These are phyloP conservation scores for Euwallacea fornicatus DNA, from an alignment of 1,140 invertebrate genomes.

Conservation along the genomic window DNA sequence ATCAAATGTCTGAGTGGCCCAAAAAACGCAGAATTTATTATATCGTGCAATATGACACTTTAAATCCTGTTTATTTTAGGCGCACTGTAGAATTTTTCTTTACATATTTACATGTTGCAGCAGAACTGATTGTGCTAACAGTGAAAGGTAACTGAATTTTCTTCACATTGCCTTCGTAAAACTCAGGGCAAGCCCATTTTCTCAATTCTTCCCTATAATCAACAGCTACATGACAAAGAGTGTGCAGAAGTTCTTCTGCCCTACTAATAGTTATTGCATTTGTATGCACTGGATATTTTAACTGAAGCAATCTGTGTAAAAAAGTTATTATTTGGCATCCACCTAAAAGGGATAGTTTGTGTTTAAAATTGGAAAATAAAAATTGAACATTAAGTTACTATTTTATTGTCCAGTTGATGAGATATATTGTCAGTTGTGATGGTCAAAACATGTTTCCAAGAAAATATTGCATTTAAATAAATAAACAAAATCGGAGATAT, in stretches of 20 bases:
- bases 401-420: too few relatives aligned
- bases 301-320: slow-evolving; percentile 86
- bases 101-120: slow-evolving; percentile 55
- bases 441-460: too few relatives aligned
- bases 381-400: too few relatives aligned
- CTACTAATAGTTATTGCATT: slow-evolving; percentile 83
- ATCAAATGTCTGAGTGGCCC: too few relatives aligned
- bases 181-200: slow-evolving; percentile 78
- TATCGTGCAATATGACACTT: too few relatives aligned
- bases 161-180: slow-evolving; percentile 82
- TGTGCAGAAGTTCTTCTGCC: slow-evolving; percentile 83
- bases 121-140: slow-evolving; percentile 58
- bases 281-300: slow-evolving; percentile 91
- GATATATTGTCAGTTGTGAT: too few relatives aligned
- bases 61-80: too few relatives aligned
- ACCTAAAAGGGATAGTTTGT: slow-evolving; percentile 53
- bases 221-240: slow-evolving; percentile 74
- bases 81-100: not conserved
- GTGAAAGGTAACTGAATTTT: slow-evolving; percentile 84
- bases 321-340: slow-evolving; percentile 84
- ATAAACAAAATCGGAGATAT: too few relatives aligned
- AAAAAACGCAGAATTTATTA: too few relatives aligned
- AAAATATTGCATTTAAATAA: too few relatives aligned
- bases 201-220: slow-evolving; percentile 79
- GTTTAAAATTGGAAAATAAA: too few relatives aligned